phyloP scores from a whole-genome alignment of 2,888 invertebrate genomes.

The Torymus tubicola region DNA sequence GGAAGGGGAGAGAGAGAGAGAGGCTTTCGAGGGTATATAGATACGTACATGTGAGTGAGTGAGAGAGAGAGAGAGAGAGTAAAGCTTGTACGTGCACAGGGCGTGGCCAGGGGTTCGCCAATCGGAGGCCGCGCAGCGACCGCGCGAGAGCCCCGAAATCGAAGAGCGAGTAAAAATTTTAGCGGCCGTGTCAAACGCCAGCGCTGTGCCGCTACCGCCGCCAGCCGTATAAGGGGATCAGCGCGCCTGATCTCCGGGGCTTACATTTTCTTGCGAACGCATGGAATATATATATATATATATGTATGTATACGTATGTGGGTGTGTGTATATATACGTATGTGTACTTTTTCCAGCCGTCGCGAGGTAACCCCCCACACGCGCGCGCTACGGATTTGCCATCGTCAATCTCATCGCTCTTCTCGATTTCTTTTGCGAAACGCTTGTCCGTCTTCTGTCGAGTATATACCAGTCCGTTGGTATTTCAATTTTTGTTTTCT shows the following conservation, averaged over 20 bases:
- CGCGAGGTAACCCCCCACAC: constrained; percentile 29
- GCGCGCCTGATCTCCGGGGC: constrained; percentile 67
- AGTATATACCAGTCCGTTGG: not conserved
- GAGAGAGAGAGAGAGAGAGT: constrained; percentile 65
- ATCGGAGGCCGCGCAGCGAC: constrained; percentile 68
- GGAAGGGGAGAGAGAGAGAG: constrained; percentile 19
- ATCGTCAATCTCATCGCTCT: constrained; percentile 54
- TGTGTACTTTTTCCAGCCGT: constrained; percentile 42
- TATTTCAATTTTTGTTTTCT: not conserved
- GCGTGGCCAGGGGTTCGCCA: constrained; percentile 73
- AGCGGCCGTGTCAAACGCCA: constrained; percentile 72
- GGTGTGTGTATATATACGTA: constrained; percentile 4
- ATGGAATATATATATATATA: not conserved
- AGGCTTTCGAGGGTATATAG: not conserved
- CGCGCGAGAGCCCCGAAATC: constrained; percentile 65
- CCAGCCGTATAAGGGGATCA: constrained; percentile 68
- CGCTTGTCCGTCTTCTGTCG: constrained; percentile 30
- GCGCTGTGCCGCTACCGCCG: not conserved
- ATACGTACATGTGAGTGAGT: not conserved
- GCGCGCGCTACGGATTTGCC: constrained; percentile 55
- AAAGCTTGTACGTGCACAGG: constrained; percentile 71
- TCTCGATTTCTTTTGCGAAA: constrained; percentile 33
- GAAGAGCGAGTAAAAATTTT: constrained; percentile 72
- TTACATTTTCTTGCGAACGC: constrained; percentile 67
- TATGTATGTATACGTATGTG: not conserved